phyloP scores from a whole-genome alignment of 1,140 invertebrate genomes.

The Plectus sambesii region DNA sequence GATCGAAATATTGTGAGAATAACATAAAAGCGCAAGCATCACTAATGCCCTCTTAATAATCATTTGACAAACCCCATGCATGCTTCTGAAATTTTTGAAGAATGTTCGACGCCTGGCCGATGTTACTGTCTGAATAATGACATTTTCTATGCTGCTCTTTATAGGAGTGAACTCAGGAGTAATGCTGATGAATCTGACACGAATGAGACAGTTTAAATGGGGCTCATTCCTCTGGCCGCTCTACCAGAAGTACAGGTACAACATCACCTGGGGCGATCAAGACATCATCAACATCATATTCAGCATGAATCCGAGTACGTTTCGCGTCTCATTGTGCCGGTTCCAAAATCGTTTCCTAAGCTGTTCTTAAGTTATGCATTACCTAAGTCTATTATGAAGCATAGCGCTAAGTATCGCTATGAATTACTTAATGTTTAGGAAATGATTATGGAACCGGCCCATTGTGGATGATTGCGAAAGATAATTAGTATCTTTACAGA shows the following conservation, averaged over 20 bases:
- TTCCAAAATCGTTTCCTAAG: constrained; percentile 9
- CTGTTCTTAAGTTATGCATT: too few species aligned
- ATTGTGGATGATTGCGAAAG: neutral
- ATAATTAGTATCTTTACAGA: constrained; percentile 50
- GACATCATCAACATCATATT: constrained; percentile 94
- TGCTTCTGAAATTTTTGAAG: too few species aligned
- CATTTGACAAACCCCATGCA: too few species aligned
- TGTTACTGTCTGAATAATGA: constrained; percentile 3
- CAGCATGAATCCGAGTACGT: constrained; percentile 59
- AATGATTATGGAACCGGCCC: too few species aligned
- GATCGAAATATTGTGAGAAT: too few species aligned
- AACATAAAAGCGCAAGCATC: too few species aligned
- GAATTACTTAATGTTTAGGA: too few species aligned
- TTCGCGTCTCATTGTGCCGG: neutral
- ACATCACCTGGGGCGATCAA: constrained; percentile 92
- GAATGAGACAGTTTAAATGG: constrained; percentile 75
- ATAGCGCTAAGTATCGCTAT: too few species aligned
- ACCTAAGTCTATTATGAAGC: too few species aligned
- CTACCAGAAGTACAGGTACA: constrained; percentile 68
- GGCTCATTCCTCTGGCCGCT: constrained; percentile 67
- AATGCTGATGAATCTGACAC: constrained; percentile 89
- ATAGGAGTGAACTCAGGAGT: constrained; percentile 83
- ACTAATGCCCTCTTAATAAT: too few species aligned
- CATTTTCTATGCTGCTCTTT: constrained; percentile 32
- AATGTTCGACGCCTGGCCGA: constrained; percentile 4